These are phyloP conservation scores for Eira barbara DNA, from an alignment of 2,113 vertebrate genomes.

Conservation along the genomic window DNA sequence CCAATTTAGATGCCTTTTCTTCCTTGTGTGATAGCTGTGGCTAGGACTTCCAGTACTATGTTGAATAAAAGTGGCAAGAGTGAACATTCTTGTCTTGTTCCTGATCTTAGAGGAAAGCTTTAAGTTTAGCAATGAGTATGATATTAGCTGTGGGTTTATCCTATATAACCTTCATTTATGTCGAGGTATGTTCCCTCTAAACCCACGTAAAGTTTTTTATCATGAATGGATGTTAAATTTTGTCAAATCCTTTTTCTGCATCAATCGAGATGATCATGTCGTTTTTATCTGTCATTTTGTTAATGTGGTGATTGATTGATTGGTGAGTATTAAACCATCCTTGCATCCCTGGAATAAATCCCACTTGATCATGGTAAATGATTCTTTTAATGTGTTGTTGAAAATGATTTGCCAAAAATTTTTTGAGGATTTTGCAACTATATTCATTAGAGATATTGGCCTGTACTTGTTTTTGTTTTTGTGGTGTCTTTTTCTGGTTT, in stretches of 20 bases:
- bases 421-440: background rate
- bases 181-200: background rate
- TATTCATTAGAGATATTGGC: background rate
- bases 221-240: background rate
- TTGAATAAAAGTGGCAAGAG: background rate
- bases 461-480: background rate
- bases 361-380: background rate
- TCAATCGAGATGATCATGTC: background rate
- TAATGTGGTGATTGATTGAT: background rate
- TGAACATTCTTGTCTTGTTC: background rate
- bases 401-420: background rate
- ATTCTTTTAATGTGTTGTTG: background rate
- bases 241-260: background rate
- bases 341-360: background rate
- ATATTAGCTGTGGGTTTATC: background rate
- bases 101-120: background rate
- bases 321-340: background rate
- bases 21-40: background rate
- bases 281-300: background rate
- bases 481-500: background rate
- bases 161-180: background rate
- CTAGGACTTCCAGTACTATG: background rate
- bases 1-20: background rate
- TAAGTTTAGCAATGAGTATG: background rate
- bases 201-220: background rate